Evolutionary conservation across 2,888 invertebrate species (phyloP).

Genomic region (Calameuta pallipes): DNA sequence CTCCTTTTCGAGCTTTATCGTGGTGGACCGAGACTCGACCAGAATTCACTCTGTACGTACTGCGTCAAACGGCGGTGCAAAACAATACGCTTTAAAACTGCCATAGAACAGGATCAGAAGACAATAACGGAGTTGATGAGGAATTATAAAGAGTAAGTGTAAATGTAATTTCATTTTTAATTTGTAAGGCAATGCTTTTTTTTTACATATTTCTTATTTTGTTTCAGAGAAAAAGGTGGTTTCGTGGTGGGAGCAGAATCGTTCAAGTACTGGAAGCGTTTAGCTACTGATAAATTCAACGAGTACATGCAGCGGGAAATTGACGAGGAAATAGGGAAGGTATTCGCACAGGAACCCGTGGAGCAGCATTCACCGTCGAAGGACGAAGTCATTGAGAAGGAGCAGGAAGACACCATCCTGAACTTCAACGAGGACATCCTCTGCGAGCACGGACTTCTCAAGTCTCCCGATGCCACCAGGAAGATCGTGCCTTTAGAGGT

Average conservation of each 20-base stretch:
- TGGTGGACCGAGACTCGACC: conserved; percentile 66
- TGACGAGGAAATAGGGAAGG: conserved; percentile 32
- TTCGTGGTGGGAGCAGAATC: conserved; percentile 71
- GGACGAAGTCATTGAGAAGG: conserved; percentile 48
- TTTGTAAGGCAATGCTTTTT: not conserved
- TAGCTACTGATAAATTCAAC: conserved; percentile 62
- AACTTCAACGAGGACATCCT: conserved; percentile 71
- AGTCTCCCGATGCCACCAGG: conserved; percentile 58
- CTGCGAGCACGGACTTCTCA: conserved; percentile 68
- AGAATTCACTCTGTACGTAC: conserved; percentile 57
- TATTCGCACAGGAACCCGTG: conserved; percentile 22
- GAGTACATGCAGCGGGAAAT: conserved; percentile 50
- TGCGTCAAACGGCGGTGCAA: conserved; percentile 69
- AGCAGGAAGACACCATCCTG: conserved; percentile 56
- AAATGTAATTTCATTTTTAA: conserved; percentile 46
- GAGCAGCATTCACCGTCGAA: conserved; percentile 27
- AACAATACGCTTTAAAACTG: conserved; percentile 64
- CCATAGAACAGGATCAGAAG: conserved; percentile 69
- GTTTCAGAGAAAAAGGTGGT: conserved; percentile 27
- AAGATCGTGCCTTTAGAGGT: conserved; percentile 67
- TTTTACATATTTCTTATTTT: conserved; percentile 9
- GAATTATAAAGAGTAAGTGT: conserved; percentile 51
- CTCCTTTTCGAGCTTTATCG: conserved; percentile 65
- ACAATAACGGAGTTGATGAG: conserved; percentile 65
- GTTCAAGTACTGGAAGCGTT: conserved; percentile 68